Conservation (phyloP, 1,140 invertebrate genomes). For the Brachionus sp. region DNA sequence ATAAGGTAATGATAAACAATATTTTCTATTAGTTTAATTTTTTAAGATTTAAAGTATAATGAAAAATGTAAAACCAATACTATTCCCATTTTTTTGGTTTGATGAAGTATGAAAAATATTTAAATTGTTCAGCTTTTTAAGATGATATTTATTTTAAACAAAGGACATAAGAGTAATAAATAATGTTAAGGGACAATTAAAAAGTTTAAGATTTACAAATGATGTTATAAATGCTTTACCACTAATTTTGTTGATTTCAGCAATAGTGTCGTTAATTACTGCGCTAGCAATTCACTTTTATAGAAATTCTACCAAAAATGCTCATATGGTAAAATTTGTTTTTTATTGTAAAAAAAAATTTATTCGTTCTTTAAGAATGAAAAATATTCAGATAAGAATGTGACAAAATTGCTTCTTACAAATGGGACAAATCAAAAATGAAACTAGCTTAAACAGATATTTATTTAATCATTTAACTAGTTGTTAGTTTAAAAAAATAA, state of each 20-base stretch:
- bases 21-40: background rate
- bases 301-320: background rate
- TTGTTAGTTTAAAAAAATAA: too few species aligned
- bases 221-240: background rate
- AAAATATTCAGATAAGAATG: too few species aligned
- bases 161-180: too few species aligned
- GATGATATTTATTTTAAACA: too few species aligned
- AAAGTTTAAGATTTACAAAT: background rate
- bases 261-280: background rate
- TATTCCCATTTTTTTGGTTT: slow-evolving; percentile 43
- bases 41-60: background rate
- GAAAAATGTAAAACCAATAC: background rate
- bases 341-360: too few species aligned
- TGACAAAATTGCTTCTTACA: too few species aligned
- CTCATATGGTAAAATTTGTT: too few species aligned
- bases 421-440: too few species aligned
- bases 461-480: too few species aligned
- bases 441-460: too few species aligned
- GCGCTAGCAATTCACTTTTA: background rate
- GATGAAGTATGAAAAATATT: slow-evolving; percentile 16
- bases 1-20: background rate
- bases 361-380: too few species aligned
- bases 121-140: too few species aligned
- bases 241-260: background rate
- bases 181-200: background rate